Base-by-base conservation (phyloP, 1,140 invertebrate genomes). In the Goniozus legneri region DNA sequence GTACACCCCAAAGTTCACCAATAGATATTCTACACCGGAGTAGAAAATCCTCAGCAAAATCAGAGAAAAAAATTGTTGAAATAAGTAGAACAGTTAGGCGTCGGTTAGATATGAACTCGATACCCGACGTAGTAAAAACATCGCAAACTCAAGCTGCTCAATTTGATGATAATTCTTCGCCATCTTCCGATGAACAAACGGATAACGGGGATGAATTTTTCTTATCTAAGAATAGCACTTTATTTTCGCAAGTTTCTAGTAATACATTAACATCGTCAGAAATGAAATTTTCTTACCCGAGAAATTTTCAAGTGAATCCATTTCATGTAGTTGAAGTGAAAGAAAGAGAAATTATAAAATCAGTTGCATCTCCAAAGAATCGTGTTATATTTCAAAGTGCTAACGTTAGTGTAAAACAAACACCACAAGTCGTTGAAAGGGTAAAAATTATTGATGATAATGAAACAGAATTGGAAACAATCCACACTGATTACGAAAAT, bases 231-330 rank as follows among this genome's bases (percentile, higher is more conserved):
- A 83, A 85, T 45, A 87, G 85, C 63, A 77, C 79, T 31, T 71
- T 87, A 2, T 87, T 87, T 60, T 84, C 83, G 1, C 81, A 86
- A 71, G 84, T 86, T 53, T 85, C 84, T 0, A 73, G 71, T 12
- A 80, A 82, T 48, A 80, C 75, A 27, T 44, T 78, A 16, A 57
- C 52, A 8, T 43, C 62, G 1, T 39, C 71, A 13, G 57, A 66
- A 8, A 53, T 62, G 4, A 48, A 52, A 48, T 44, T 40, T 18
- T 57, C 44, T 16, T 48, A 51, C 50, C 31, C n/a, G 12, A 51
- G 14, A 46, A 59, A 24, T 8, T 24, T 47, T 4, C 64, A 71
- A 41, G 37, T 47, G 18, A 65, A 70, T 64, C 58, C 65, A 7
- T 79, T 77, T 51, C 68, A 73, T 36, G 66, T 81, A n/a, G 79